Percentiles rank a stretch among this genome's conserved stretches.
phyloP scores from a whole-genome alignment of 2,888 invertebrate genomes.

The Keiferia lycopersicella region DNA sequence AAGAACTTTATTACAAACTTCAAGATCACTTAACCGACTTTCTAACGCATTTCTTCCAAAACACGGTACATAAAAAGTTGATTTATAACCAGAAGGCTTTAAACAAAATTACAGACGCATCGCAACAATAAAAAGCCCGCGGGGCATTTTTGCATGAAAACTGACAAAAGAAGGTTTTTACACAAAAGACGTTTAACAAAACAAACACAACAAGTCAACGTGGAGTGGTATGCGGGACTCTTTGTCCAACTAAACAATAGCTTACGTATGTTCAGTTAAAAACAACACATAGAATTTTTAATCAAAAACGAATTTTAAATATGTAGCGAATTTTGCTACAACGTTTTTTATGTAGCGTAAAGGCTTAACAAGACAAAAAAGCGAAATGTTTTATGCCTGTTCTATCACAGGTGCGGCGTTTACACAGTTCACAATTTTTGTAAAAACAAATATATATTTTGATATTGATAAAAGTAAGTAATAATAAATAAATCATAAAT shows the following conservation, averaged over 20 bases:
- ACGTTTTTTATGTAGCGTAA: background rate
- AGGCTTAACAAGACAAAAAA: background rate
- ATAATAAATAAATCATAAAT: too few relatives aligned
- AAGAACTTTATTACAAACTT: too few relatives aligned
- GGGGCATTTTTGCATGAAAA: constrained; percentile 53
- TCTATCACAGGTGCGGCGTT: background rate
- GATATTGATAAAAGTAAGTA: too few relatives aligned
- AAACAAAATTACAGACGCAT: background rate
- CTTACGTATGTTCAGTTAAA: constrained; percentile 21
- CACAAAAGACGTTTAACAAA: constrained; percentile 65
- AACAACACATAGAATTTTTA: constrained; percentile 25
- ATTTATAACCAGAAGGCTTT: background rate
- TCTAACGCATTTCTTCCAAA: too few relatives aligned
- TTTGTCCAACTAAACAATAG: constrained; percentile 44
- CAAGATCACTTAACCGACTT: too few relatives aligned
- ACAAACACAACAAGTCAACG: constrained; percentile 72
- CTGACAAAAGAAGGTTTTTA: constrained; percentile 58
- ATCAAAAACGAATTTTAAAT: constrained; percentile 15
- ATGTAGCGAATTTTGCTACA: background rate
- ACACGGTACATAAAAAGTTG: background rate
- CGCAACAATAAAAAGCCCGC: constrained; percentile 45
- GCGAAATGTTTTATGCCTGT: background rate
- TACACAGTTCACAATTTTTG: background rate
- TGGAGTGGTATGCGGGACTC: constrained; percentile 42
- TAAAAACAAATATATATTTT: too few relatives aligned